Conservation (phyloP, 2,888 invertebrate genomes). For the Fragum sueziense region DNA sequence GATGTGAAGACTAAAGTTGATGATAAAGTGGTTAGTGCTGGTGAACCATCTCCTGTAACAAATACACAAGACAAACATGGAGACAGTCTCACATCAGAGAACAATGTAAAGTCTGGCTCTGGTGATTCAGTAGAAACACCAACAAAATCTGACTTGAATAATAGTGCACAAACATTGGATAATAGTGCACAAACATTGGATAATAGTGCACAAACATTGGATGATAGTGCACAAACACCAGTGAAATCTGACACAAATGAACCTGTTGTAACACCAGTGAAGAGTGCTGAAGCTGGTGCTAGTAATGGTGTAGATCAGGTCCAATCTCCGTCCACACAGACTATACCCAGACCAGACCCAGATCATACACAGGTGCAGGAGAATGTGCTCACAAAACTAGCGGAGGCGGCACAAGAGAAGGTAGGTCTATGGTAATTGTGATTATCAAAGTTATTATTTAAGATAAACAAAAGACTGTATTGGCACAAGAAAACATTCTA, state of each 20-base stretch:
- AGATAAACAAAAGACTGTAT: background rate
- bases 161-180: no score
- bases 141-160: no score
- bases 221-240: slow-evolving; percentile 24
- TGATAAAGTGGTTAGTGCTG: background rate
- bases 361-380: slow-evolving; percentile 59
- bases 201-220: no score
- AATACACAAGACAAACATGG: no score
- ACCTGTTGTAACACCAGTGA: slow-evolving; percentile 3
- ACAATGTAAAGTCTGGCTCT: no score
- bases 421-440: no score
- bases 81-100: no score
- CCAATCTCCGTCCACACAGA: slow-evolving; percentile 58
- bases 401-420: slow-evolving; percentile 43
- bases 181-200: no score
- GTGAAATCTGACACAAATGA: slow-evolving; percentile 12
- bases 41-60: background rate
- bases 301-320: slow-evolving; percentile 28
- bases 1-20: background rate
- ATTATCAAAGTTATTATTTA: no score
- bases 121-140: no score
- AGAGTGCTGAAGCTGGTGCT: background rate
- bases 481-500: no score
- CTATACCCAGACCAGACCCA: slow-evolving; percentile 48
- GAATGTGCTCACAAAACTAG: slow-evolving; percentile 44